These are phyloP conservation scores for Poeciliopsis infans DNA, from an alignment of 2,797 vertebrate species.

Conservation along the genomic window DNA sequence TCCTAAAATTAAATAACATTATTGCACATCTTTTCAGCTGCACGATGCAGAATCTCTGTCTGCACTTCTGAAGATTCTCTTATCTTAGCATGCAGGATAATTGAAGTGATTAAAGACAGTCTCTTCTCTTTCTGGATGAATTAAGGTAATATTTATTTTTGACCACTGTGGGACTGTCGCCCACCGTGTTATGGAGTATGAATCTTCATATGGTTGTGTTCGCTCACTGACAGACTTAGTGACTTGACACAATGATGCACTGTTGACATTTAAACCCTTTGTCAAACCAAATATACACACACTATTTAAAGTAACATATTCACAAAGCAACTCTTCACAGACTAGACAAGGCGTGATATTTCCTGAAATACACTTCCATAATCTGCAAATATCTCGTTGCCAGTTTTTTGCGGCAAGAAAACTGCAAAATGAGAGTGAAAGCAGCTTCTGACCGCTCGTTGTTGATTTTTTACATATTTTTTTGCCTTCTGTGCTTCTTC, in stretches of 20 bases:
- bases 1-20: too few species aligned
- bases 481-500: constrained; percentile 17
- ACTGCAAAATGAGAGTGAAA: constrained; percentile 6
- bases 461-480: constrained; percentile 8
- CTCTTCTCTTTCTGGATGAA: neutral
- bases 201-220: neutral
- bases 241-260: neutral
- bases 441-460: constrained; percentile 29
- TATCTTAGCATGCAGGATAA: neutral
- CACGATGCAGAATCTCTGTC: neutral
- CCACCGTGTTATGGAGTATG: neutral
- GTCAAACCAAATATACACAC: neutral
- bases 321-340: neutral
- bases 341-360: neutral
- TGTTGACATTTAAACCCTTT: neutral
- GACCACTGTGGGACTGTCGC: neutral
- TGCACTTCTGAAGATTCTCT: neutral
- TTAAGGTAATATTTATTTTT: neutral
- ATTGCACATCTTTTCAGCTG: too few species aligned
- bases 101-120: neutral
- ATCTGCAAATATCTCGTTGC: neutral
- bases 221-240: too few species aligned
- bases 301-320: neutral
- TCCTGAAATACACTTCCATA: neutral
- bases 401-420: neutral